phyloP scores from a whole-genome alignment of 2,888 invertebrate species.

The Scaptomyza caliginosa region DNA sequence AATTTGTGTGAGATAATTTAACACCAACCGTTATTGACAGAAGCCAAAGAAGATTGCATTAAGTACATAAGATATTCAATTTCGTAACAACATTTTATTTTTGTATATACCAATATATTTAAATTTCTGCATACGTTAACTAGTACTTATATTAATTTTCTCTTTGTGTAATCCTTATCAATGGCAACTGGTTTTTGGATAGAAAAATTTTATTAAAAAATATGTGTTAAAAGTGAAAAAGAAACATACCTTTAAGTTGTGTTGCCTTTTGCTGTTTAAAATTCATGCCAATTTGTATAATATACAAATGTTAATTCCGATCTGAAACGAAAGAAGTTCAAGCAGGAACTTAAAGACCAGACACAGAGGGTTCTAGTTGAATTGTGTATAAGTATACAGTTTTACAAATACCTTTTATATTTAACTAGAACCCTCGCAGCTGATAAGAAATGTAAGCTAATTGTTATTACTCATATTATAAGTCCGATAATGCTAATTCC shows the following conservation, averaged over 20 bases:
- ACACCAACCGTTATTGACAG: background rate
- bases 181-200: background rate
- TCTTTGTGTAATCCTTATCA: background rate
- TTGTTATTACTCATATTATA: conserved; percentile 37
- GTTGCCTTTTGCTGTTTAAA: background rate
- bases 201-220: background rate
- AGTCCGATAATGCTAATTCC: conserved; percentile 42
- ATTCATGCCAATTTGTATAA: background rate
- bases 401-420: too few species aligned
- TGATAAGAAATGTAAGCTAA: conserved; percentile 51
- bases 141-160: background rate
- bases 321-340: background rate
- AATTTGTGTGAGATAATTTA: background rate
- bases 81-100: background rate
- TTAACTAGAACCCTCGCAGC: background rate
- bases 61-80: background rate
- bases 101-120: too few species aligned
- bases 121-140: background rate
- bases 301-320: background rate
- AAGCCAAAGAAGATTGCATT: background rate
- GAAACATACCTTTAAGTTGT: background rate
- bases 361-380: background rate
- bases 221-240: too few species aligned
- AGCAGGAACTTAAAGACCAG: too few species aligned
- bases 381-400: too few species aligned